Base-by-base conservation (phyloP, 2,888 invertebrate species). In the Pseudococcus longispinus region DNA sequence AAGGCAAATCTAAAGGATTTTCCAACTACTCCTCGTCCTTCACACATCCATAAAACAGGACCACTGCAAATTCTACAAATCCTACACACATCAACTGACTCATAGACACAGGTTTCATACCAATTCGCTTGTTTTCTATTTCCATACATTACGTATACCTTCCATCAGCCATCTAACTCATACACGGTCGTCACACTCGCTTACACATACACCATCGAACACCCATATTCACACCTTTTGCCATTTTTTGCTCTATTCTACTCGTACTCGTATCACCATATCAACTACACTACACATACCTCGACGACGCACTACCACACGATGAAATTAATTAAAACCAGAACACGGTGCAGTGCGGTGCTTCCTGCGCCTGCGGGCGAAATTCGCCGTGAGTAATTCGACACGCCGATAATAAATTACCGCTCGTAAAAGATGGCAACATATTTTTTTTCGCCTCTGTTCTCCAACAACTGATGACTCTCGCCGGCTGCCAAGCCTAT, bases 381-480 rank as follows among this genome's bases (percentile, higher is more conserved):
- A 65, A 65, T 65, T 65, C 26, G 26, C 11, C 65, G 26, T 65
- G 65, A 65, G 65, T 65, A 65, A 65, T 65, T 65, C 65, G 65
- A 65, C 65, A 65, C 65, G 20, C 65, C 23, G 23, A 65, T 65
- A 26, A 26, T 65, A 65, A 26, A 65, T 65, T 65, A 65, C 65
- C 23, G 65, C 26, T 23, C 65, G n/a, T n/a, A 51, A 65, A 65
- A 65, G 65, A 65, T 23, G 26, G 65, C 26, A 26, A 65, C 65
- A 65, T 65, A 65, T 26, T 26, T 65, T 26, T 65, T 65, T 26
- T 23, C 11, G 26, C 4, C 3, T 3, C 51, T 65, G 3, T 65
- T 65, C 65, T 65, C 65, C 65, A 23, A 23, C 26, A 65, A 65
- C 26, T 65, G 26, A 65, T n/a, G 26, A 65, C 65, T 23, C 65